Conservation (phyloP, 2,797 vertebrate genomes). For the Nannoperca australis region DNA sequence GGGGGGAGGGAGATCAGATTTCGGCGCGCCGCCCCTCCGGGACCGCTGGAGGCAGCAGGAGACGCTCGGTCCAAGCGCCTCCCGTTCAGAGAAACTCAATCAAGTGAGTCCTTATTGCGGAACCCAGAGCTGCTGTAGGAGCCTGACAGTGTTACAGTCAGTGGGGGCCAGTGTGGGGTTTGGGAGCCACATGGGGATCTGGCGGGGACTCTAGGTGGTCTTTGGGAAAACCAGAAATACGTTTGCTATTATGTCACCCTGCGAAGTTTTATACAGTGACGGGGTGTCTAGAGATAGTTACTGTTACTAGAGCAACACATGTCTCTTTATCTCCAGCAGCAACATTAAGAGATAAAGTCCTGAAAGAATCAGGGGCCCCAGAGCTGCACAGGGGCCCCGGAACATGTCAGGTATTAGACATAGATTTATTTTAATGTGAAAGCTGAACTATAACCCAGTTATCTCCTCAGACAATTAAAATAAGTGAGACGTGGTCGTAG, state of each 20-base stretch:
- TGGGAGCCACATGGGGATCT: background rate
- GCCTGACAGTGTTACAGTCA: background rate
- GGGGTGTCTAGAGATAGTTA: background rate
- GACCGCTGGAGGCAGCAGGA: slow-evolving; percentile 67
- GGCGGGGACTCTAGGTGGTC: slow-evolving; percentile 1
- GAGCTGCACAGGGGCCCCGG: slow-evolving; percentile 24
- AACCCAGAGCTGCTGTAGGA: slow-evolving; percentile 7
- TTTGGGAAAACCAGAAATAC: background rate
- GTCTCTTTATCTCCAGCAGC: slow-evolving; percentile 12
- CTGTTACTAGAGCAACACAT: background rate
- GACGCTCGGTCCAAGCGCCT: slow-evolving; percentile 63
- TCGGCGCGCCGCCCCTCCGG: slow-evolving; percentile 69
- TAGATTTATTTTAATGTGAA: background rate
- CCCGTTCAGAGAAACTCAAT: slow-evolving; percentile 59
- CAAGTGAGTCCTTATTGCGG: slow-evolving; percentile 21
- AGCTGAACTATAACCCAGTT: background rate
- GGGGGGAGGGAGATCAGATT: slow-evolving; percentile 67
- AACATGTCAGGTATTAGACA: slow-evolving; percentile 31
- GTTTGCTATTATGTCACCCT: background rate
- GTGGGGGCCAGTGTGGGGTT: background rate
- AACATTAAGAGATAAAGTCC: background rate
- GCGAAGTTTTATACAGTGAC: background rate
- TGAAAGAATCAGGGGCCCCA: background rate
- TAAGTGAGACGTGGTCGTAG: too few species aligned
- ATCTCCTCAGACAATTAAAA: background rate